Evolutionary conservation across 2,888 invertebrate genomes (phyloP).

Genomic region (Phorcus lineatus): DNA sequence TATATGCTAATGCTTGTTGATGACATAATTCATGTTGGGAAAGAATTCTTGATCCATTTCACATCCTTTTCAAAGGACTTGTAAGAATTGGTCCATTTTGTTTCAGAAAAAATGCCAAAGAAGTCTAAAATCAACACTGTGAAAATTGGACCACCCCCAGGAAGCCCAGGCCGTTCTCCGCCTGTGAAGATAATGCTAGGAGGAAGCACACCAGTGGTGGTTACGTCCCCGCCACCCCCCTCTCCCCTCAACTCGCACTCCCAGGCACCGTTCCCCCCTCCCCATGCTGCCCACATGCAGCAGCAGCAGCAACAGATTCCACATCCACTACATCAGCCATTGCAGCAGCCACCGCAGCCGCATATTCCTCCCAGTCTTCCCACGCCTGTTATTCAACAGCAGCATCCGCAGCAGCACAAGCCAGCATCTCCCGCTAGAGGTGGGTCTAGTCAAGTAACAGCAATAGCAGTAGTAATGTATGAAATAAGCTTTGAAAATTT

Average conservation of each 20-base stretch:
- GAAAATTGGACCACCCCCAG: not conserved
- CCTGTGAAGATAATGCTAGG: conserved; percentile 56
- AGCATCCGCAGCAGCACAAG: conserved; percentile 32
- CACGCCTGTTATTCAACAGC: conserved; percentile 32
- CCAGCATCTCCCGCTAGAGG: conserved; percentile 44
- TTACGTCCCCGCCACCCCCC: conserved; percentile 15
- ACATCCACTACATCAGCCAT: conserved; percentile 3
- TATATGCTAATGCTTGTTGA: too few relatives aligned
- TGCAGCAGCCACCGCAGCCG: conserved; percentile 9
- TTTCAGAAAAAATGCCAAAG: conserved; percentile 1
- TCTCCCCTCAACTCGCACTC: not conserved
- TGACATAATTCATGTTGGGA: too few relatives aligned
- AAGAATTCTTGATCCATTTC: not conserved
- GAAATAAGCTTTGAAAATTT: too few relatives aligned
- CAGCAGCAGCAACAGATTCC: conserved; percentile 1
- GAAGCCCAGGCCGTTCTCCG: conserved; percentile 45
- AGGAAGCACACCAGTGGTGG: conserved; percentile 37
- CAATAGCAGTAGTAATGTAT: too few relatives aligned
- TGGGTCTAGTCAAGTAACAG: conserved; percentile 8
- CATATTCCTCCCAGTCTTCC: conserved; percentile 26
- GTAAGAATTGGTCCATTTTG: not conserved
- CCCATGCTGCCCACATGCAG: conserved; percentile 10
- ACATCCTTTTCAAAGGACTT: not conserved
- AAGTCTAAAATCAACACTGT: not conserved
- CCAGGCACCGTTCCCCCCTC: conserved; percentile 29